Percentiles rank a stretch among this genome's conserved stretches.
Evolutionary conservation across 2,113 vertebrate genomes (phyloP).

Genomic region (Melanerpes formicivorus): DNA sequence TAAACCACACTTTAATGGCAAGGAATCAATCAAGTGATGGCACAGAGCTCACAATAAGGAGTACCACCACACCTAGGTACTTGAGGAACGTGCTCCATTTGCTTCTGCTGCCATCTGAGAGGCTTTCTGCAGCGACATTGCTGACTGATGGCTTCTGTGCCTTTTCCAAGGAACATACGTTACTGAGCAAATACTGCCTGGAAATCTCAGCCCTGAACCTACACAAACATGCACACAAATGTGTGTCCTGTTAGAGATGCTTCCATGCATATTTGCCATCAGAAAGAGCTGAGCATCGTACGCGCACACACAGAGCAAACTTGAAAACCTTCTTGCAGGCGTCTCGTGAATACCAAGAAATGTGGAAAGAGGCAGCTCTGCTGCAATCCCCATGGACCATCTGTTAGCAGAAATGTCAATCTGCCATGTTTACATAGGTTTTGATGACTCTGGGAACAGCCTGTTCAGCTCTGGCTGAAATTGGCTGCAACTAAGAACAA

Average conservation of each 20-base stretch:
- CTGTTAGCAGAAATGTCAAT: conserved; percentile 71
- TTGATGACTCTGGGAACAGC: conserved; percentile 73
- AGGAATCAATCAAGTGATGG: conserved; percentile 6
- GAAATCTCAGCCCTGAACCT: neutral
- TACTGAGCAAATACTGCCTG: conserved; percentile 62
- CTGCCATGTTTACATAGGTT: conserved; percentile 73
- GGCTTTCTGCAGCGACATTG: conserved; percentile 15
- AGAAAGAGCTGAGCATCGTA: conserved; percentile 47
- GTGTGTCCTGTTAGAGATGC: conserved; percentile 40
- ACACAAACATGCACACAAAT: conserved; percentile 39
- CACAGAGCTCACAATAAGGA: neutral
- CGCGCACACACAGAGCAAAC: conserved; percentile 28
- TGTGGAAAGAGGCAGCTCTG: conserved; percentile 44
- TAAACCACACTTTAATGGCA: neutral
- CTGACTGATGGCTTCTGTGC: conserved; percentile 60
- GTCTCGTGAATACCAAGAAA: conserved; percentile 68
- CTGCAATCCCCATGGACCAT: conserved; percentile 61
- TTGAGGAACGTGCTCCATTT: neutral
- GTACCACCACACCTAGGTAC: neutral
- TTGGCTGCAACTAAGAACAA: conserved; percentile 68
- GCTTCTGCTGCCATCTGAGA: conserved; percentile 50
- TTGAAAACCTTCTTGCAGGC: conserved; percentile 61
- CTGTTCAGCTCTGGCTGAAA: conserved; percentile 68
- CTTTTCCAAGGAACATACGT: conserved; percentile 68
- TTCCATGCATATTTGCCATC: conserved; percentile 43